Base-by-base conservation (phyloP, 2,797 vertebrate species). In the Poeciliopsis infans region DNA sequence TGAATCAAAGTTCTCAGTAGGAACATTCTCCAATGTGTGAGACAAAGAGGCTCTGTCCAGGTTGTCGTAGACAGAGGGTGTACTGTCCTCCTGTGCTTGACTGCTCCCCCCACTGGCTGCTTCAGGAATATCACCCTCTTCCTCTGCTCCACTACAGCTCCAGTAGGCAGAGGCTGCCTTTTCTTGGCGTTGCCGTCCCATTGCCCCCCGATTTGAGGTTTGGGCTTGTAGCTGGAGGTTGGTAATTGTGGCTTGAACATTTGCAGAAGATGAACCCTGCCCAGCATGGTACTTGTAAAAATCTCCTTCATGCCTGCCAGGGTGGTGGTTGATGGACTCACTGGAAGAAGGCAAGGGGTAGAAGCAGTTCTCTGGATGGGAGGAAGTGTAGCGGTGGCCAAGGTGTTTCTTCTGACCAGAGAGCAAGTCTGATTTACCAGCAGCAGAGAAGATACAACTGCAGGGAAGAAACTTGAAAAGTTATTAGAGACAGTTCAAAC, bases 21-120 rank as follows among this genome's bases (percentile, higher is more conserved):
- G 23, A 18, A 72, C 72, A 0, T 87, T 82, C 23, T 87, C 79
- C 73, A 76, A 59, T 3, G 3, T 77, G 23, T 75, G 76, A 47
- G 4, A 1, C 2, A 36, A 31, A 69, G 87, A 83, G 16, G 7
- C 75, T 74, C 73, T 85, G 53, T 92, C 85, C 76, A 96, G 80
- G 83, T 96, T 96, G 84, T 96, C 96, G 0, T 96, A 96, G 33
- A 90, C 93, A 2, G 96, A 96, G 1, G 91, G 79, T 3, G 84
- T 93, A 86, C 95, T 95, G 53, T 94, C 93, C 55, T 94, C 95
- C 66, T 94, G 92, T 8, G 84, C 87, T 28, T 94, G 92, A 55
- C 95, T 94, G 83, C 93, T 93, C 33, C 85, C 91, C 0, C 84
- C 51, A 1, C 94, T 95, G 46, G 83, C 89, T 23, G 46, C 43